Conservation (phyloP, 2,113 vertebrate genomes). For the Lamprotornis superbus region DNA sequence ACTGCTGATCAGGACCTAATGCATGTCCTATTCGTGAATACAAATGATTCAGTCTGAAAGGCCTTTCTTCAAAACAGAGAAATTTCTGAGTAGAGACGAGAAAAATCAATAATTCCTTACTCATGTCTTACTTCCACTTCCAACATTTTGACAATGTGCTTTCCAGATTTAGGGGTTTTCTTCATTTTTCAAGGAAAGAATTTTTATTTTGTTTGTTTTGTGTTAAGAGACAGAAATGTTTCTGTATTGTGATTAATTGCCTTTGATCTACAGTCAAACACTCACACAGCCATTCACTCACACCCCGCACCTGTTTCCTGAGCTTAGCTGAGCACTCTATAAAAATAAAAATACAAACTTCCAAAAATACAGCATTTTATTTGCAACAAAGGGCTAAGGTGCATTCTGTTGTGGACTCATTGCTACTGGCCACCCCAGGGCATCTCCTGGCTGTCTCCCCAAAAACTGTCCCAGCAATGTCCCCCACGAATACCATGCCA, state of each 20-base stretch:
- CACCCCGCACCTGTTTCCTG: neutral
- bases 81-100: neutral
- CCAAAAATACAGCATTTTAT: neutral
- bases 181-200: neutral
- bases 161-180: neutral
- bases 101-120: neutral
- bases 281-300: accelerated
- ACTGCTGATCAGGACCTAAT: neutral
- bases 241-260: neutral
- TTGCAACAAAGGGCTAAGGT: neutral
- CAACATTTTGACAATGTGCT: neutral
- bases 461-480: neutral
- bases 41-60: neutral
- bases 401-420: accelerated
- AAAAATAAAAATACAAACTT: neutral
- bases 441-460: accelerated
- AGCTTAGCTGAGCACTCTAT: neutral
- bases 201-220: neutral
- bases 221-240: neutral
- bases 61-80: neutral
- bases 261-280: neutral
- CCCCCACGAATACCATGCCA: neutral
- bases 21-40: neutral
- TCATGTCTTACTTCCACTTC: neutral
- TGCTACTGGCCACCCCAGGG: neutral